Evolutionary conservation across 1,140 invertebrate species (phyloP).

Genomic region (Drosophila navojoa): DNA sequence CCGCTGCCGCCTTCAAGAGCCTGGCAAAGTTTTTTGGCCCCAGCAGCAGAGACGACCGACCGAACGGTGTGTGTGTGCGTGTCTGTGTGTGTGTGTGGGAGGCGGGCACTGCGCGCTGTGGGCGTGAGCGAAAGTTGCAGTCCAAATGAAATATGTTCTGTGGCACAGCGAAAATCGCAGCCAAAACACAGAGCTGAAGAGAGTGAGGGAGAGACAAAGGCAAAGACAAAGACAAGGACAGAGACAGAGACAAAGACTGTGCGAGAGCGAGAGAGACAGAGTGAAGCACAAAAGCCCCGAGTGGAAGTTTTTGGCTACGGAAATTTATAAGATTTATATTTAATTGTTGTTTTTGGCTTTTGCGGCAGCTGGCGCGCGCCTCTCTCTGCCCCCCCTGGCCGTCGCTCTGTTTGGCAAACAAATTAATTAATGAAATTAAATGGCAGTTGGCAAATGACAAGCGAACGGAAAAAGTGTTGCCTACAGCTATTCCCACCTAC

Average conservation of each 20-base stretch:
- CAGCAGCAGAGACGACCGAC: conserved; percentile 7
- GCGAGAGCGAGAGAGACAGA: conserved; percentile 3
- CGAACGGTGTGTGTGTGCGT: too few relatives aligned
- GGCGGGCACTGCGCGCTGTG: conserved; percentile 32
- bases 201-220: conserved; percentile 12
- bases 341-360: conserved; percentile 81
- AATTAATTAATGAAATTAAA: conserved; percentile 81
- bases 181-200: conserved; percentile 12
- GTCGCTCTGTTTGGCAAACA: conserved; percentile 54
- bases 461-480: conserved; percentile 44
- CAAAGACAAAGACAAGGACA: conserved; percentile 1
- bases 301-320: conserved; percentile 77
- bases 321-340: conserved; percentile 83
- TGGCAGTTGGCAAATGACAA: conserved; percentile 72
- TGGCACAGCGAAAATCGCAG: conserved; percentile 76
- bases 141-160: conserved; percentile 77
- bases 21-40: conserved; percentile 63
- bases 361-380: conserved; percentile 74
- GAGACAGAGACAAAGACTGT: conserved; percentile 2
- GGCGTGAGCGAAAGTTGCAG: conserved; percentile 77
- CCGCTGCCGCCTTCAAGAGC: conserved; percentile 31
- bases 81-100: background rate
- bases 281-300: conserved; percentile 68
- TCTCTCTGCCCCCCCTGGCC: background rate
- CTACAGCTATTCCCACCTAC: conserved; percentile 4